phyloP scores from a whole-genome alignment of 2,888 invertebrate genomes.

The Stictocephala bisonia region DNA sequence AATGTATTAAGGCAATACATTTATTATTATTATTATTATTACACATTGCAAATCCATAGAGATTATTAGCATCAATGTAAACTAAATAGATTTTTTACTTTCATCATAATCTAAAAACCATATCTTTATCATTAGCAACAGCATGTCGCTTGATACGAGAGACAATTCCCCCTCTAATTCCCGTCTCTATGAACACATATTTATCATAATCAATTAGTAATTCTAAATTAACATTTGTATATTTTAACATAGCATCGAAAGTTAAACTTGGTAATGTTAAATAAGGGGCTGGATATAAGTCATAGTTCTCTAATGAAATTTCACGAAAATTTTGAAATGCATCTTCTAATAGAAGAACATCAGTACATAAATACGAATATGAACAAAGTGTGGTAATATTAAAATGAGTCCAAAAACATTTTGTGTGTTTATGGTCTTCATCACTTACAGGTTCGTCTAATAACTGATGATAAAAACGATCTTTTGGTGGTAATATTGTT shows the following conservation, averaged over 20 bases:
- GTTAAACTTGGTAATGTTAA: conserved; percentile 61
- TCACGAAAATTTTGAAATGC: conserved; percentile 61
- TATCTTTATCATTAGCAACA: conserved; percentile 60
- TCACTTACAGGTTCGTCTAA: conserved; percentile 36
- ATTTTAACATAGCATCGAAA: conserved; percentile 63
- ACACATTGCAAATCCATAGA: conserved; percentile 62
- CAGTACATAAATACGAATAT: conserved; percentile 60
- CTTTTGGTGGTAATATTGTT: conserved; percentile 55
- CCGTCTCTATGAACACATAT: conserved; percentile 56
- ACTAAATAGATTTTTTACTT: conserved; percentile 53
- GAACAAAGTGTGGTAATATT: conserved; percentile 56
- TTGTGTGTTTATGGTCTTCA: conserved; percentile 58
- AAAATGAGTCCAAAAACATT: conserved; percentile 58
- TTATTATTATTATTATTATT: too few relatives aligned
- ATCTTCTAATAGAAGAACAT: conserved; percentile 60
- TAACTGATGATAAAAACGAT: conserved; percentile 56
- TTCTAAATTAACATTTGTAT: conserved; percentile 60
- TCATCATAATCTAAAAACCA: conserved; percentile 54
- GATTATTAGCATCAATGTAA: conserved; percentile 62
- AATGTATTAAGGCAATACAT: too few relatives aligned
- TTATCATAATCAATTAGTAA: conserved; percentile 58
- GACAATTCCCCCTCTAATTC: conserved; percentile 57
- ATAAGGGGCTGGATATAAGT: conserved; percentile 61
- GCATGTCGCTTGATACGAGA: conserved; percentile 55
- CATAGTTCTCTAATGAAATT: conserved; percentile 56